Conservation (phyloP, 35 echinoderm and acorn worm species). For the Lytechinus variegatus region DNA sequence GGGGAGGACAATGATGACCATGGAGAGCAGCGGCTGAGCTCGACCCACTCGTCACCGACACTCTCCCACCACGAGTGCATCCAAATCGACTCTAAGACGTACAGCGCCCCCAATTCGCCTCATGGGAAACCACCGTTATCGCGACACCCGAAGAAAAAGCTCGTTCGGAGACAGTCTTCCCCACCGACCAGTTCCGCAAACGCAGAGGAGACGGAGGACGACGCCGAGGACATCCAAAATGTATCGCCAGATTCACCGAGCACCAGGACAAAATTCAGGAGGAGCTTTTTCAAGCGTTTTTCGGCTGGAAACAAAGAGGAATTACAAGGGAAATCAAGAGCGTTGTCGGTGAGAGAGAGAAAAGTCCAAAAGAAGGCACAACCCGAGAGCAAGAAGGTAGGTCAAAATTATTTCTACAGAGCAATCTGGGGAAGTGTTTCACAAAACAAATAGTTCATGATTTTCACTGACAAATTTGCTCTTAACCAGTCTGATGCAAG, state of each 20-base stretch:
- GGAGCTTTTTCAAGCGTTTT: slow-evolving; percentile 64
- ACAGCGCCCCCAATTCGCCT: slow-evolving; percentile 55
- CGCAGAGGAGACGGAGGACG: slow-evolving; percentile 16
- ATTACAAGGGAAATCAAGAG: slow-evolving; percentile 44
- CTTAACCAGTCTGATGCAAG: not conserved
- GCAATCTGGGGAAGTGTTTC: not conserved
- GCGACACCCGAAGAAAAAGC: slow-evolving; percentile 30
- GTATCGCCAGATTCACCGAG: slow-evolving; percentile 34
- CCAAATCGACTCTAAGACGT: slow-evolving; percentile 51
- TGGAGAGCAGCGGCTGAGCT: slow-evolving; percentile 29
- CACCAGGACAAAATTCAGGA: slow-evolving; percentile 17
- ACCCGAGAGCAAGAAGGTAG: slow-evolving; percentile 58
- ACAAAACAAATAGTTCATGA: too few relatives aligned
- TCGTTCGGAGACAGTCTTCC: slow-evolving; percentile 21
- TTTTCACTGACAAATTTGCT: too few relatives aligned
- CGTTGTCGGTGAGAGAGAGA: slow-evolving; percentile 53
- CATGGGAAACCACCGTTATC: slow-evolving; percentile 36
- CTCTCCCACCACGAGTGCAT: slow-evolving; percentile 49
- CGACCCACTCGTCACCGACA: slow-evolving; percentile 54
- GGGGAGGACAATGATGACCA: not conserved
- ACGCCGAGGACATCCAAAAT: not conserved
- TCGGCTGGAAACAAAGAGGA: slow-evolving; percentile 62
- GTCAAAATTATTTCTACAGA: not conserved
- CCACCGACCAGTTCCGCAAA: slow-evolving; percentile 38
- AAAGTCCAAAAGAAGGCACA: slow-evolving; percentile 53